A percentile compares a stretch with the other conserved stretches of the same genome.
These are phyloP conservation scores for Diphyllodes magnificus DNA, from an alignment of 2,113 vertebrate genomes.

Conservation along the genomic window DNA sequence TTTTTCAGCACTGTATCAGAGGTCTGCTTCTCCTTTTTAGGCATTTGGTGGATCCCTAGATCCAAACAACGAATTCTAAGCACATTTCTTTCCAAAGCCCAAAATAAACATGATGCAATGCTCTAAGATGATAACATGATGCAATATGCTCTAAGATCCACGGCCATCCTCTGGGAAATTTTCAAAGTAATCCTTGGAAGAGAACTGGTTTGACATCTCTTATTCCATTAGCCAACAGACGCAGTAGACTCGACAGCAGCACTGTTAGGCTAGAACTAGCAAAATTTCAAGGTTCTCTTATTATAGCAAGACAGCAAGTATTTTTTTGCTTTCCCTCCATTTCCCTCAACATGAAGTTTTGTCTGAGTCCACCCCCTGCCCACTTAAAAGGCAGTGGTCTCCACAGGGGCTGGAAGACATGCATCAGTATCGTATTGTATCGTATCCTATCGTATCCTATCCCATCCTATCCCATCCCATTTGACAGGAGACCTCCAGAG, in stretches of 20 bases:
- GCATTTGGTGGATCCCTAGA: background rate
- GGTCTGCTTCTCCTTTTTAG: background rate
- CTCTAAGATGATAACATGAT: background rate
- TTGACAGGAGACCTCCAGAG: background rate
- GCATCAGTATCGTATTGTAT: background rate
- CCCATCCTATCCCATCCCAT: background rate
- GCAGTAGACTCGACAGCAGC: background rate
- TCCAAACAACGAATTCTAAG: background rate
- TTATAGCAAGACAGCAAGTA: background rate
- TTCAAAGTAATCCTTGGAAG: background rate
- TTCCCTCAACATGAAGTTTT: background rate
- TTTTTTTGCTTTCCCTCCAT: background rate
- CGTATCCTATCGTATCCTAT: no score
- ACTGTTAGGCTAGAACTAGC: background rate
- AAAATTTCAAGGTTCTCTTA: background rate
- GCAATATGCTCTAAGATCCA: background rate
- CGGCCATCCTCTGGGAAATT: background rate
- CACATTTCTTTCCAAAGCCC: background rate
- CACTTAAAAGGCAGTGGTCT: background rate
- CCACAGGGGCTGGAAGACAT: background rate
- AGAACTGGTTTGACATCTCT: background rate
- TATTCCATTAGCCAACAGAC: background rate
- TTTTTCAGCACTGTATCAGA: background rate
- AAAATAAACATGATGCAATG: background rate
- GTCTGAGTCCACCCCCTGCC: fast-evolving